phyloP scores from a whole-genome alignment of 2,113 vertebrate genomes.

The Drymodes brunneopygia region DNA sequence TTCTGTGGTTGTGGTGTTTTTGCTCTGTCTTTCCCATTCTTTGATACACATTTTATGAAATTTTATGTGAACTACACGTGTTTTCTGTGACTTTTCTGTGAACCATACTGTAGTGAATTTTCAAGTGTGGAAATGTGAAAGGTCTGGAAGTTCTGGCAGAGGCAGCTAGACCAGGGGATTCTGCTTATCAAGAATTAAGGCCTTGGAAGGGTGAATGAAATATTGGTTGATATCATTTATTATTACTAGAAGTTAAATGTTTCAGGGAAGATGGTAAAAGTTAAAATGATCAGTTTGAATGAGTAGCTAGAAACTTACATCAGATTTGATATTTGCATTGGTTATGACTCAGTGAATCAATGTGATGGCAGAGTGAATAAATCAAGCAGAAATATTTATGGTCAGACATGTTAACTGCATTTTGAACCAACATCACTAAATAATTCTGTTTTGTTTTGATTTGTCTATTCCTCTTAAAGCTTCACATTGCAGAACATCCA shows the following conservation, averaged over 20 bases:
- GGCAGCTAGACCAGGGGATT: neutral
- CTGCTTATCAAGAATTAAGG: neutral
- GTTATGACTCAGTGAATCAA: neutral
- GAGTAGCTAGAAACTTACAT: neutral
- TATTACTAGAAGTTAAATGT: neutral
- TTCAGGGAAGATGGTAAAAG: neutral
- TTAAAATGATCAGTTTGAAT: neutral
- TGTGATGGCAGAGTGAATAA: neutral
- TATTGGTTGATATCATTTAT: neutral
- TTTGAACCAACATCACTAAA: neutral
- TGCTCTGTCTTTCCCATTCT: neutral
- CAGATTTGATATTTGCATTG: neutral
- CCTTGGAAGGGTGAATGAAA: neutral
- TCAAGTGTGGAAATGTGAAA: neutral
- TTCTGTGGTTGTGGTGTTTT: neutral
- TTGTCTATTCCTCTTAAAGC: conserved; percentile 66
- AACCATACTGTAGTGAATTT: neutral
- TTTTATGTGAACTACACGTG: neutral
- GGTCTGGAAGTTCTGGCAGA: neutral
- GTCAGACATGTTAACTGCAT: neutral
- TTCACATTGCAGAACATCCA: conserved; percentile 92
- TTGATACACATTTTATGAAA: neutral
- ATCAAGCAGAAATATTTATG: neutral
- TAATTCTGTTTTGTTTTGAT: neutral
- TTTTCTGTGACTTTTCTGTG: neutral